Evolutionary conservation across 2,888 invertebrate genomes (phyloP).

Genomic region (Hyppa rectilinea): DNA sequence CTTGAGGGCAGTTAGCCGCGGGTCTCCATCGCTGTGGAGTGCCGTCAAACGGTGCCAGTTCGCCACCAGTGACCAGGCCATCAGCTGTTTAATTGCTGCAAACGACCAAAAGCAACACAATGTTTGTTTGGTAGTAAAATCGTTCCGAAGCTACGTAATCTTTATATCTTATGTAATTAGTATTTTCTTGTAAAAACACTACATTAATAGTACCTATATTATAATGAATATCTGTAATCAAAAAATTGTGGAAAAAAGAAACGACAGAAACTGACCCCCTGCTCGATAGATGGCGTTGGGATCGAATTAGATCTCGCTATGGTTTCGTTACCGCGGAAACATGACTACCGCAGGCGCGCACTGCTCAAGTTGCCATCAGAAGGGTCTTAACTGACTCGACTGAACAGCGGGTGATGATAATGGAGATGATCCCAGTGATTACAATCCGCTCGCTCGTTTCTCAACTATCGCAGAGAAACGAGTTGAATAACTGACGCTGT

Average conservation of each 20-base stretch:
- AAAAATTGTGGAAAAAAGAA: no score
- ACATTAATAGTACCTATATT: no score
- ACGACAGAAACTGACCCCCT: conserved; percentile 33
- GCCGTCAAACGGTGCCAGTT: conserved; percentile 76
- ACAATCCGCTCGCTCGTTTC: conserved; percentile 76
- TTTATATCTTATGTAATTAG: not conserved
- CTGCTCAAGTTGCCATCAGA: conserved; percentile 75
- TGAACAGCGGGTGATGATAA: conserved; percentile 89
- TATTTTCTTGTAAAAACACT: no score
- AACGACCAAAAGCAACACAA: not conserved
- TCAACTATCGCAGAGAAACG: conserved; percentile 84
- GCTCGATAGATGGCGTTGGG: conserved; percentile 71
- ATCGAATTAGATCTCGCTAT: conserved; percentile 70
- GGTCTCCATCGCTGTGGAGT: conserved; percentile 71
- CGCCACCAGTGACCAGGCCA: conserved; percentile 75
- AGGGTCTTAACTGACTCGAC: conserved; percentile 90
- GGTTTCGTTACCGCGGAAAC: conserved; percentile 56
- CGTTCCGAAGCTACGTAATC: not conserved
- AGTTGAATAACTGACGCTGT: conserved; percentile 81
- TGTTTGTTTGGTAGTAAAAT: not conserved
- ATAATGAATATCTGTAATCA: no score
- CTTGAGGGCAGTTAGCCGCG: conserved; percentile 71
- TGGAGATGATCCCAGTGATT: conserved; percentile 82
- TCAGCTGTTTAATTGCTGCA: conserved; percentile 73
- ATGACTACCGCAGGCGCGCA: conserved; percentile 24